phyloP scores from a whole-genome alignment of 2,113 vertebrate genomes.

The Empidonax traillii region DNA sequence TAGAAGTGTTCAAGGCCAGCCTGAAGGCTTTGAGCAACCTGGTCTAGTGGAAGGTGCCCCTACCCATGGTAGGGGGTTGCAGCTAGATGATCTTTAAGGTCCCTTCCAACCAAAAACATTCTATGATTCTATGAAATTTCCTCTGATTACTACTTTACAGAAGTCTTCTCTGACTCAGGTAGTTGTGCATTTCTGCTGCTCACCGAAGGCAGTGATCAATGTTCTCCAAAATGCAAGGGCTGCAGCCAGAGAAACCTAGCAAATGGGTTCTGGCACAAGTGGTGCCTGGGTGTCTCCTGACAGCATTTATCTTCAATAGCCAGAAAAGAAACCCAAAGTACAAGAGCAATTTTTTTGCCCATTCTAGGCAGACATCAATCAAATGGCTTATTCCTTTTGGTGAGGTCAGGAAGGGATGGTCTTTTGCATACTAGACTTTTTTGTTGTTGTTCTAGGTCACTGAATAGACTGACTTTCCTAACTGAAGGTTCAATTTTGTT shows the following conservation, averaged over 20 bases:
- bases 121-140: background rate
- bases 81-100: background rate
- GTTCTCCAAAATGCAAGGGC: background rate
- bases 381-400: background rate
- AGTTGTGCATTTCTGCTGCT: background rate
- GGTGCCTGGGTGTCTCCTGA: background rate
- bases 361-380: background rate
- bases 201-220: background rate
- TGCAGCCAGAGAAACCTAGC: background rate
- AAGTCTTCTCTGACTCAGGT: background rate
- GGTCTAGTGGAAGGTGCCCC: background rate
- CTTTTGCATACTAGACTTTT: background rate
- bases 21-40: background rate
- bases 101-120: background rate
- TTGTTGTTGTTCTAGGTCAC: background rate
- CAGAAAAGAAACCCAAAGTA: background rate
- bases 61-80: background rate
- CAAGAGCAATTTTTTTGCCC: background rate
- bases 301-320: background rate
- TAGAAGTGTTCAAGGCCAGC: background rate
- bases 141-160: background rate
- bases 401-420: background rate
- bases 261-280: background rate
- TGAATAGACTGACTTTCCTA: background rate
- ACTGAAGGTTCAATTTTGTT: background rate